phyloP scores from a whole-genome alignment of 2,797 vertebrate species.

The Tauraco hartlaubi region DNA sequence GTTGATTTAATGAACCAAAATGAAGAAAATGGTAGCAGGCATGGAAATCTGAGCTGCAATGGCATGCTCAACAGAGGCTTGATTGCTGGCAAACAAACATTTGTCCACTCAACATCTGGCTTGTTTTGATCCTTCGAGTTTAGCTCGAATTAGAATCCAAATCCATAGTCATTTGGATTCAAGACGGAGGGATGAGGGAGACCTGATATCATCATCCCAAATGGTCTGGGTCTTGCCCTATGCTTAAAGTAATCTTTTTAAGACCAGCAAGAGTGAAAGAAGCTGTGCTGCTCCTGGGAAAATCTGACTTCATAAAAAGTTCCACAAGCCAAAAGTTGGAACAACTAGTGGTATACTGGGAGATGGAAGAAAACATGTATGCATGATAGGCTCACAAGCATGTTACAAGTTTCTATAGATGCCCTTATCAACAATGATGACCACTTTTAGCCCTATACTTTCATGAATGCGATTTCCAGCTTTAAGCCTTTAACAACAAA shows the following conservation, averaged over 20 bases:
- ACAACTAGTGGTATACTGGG: not conserved
- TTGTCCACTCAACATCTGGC: conserved; percentile 2
- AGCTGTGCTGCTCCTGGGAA: not conserved
- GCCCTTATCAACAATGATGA: not conserved
- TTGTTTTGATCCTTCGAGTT: not conserved
- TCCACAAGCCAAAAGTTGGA: not conserved
- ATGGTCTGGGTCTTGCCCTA: not conserved
- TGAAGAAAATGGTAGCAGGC: conserved; percentile 13
- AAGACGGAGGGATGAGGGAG: not conserved
- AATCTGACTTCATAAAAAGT: conserved; percentile 1
- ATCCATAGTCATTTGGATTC: conserved; percentile 26
- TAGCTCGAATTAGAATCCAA: no score
- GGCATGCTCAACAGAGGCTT: not conserved
- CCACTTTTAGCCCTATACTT: not conserved
- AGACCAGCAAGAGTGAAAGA: not conserved
- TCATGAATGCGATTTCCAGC: not conserved
- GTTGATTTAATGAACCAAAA: conserved; percentile 3
- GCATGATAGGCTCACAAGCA: rapidly evolving
- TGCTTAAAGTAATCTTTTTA: not conserved
- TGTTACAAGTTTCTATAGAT: not conserved
- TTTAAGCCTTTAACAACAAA: not conserved
- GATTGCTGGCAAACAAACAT: conserved; percentile 1
- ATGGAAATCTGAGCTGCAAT: not conserved
- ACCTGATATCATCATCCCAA: conserved; percentile 25
- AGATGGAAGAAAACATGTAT: not conserved